Base-by-base conservation (phyloP, 2,113 vertebrate species). In the Podocnemis expansa region DNA sequence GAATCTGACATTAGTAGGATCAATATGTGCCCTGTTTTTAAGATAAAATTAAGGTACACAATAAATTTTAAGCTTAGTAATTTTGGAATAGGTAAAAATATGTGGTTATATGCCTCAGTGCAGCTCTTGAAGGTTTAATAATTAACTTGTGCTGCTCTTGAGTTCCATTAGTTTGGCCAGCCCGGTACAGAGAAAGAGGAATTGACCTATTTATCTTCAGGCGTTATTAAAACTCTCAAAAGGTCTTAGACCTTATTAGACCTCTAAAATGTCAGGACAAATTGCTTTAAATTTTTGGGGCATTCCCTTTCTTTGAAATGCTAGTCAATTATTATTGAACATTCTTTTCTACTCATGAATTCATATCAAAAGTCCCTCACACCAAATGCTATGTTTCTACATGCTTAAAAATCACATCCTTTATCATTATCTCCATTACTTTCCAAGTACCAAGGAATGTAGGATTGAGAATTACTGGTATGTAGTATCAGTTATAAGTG, bases 401-500 rank as follows among this genome's bases (percentile, higher is more conserved):
- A 41, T 38, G 49, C 43, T 82, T 47, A 45, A 29, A 34, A 70
- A 49, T 29, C 60, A 38, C 47, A 92, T 89, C 27, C 1, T 13
- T 70, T 21, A 13, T 56, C 31, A 11, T 12, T 80, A 2, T 25
- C 41, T 76, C 73, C 73, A 45, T 76, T 76, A 76, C n/a, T 78
- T 88, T 58, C 16, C 13, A 56, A 41, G 38, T 2, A 51, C 3
- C 8, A 17, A 82, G 38, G 29, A 49, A 0, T 56, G 1, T 31
- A 82, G 85, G 73, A 12, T 45, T 70, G 90, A 22, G 27, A 80
- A 27, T 16, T 12, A 12, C 10, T 24, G 34, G 4, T 27, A 38
- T 78, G 24, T 22, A 12, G 21, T 52, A 5, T 3, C 19, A 34
- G 14, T 10, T 5, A 83, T 0, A 1, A 79, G 8, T 11, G 5